Conservation (phyloP, 2,797 vertebrate genomes). For the Lepilemur ruficaudatus region DNA sequence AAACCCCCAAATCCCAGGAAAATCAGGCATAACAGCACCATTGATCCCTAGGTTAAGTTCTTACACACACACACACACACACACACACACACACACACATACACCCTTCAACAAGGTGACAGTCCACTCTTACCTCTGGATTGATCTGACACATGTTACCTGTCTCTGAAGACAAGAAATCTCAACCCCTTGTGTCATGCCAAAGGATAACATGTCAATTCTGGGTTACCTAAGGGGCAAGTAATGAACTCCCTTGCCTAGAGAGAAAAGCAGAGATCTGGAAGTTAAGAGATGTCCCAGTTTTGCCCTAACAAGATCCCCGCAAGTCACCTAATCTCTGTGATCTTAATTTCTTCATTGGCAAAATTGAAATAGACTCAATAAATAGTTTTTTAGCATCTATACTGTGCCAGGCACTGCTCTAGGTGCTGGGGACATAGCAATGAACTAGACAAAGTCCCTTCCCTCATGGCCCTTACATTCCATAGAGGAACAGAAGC, state of each 20-base stretch:
- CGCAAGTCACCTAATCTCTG: neutral
- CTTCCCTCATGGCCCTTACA: neutral
- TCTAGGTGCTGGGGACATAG: neutral
- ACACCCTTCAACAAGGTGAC: neutral
- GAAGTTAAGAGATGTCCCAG: neutral
- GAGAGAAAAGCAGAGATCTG: neutral
- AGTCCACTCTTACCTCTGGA: neutral
- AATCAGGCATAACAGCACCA: neutral
- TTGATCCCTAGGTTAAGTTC: neutral
- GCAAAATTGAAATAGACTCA: neutral
- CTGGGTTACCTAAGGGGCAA: neutral
- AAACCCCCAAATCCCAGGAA: neutral
- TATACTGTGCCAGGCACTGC: neutral
- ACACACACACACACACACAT: no score
- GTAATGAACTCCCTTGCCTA: neutral
- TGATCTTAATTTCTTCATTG: neutral
- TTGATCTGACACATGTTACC: neutral
- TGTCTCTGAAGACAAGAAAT: slow-evolving; percentile 8
- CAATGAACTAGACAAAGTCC: neutral
- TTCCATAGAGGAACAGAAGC: neutral
- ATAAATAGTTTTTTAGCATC: neutral
- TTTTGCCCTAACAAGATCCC: neutral
- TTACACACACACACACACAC: neutral
- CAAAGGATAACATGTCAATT: neutral
- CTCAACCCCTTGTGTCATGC: neutral